Conservation (phyloP, 2,113 vertebrate genomes). For the Corythoichthys haematopterus region DNA sequence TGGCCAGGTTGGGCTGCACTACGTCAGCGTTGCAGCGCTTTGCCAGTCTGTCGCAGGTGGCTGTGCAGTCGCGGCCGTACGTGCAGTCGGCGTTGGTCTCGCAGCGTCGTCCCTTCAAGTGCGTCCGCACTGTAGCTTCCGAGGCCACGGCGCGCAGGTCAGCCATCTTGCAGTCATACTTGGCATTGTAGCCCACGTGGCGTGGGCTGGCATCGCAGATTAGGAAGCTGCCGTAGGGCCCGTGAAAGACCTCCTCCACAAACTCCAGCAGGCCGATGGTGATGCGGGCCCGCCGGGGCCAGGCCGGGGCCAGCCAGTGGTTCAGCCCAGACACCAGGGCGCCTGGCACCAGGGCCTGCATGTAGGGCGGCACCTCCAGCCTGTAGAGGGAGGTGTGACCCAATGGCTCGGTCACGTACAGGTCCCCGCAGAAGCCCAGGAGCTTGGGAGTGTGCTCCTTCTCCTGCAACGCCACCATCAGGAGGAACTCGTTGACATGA, state of each 20-base stretch:
- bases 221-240: slow-evolving; percentile 87
- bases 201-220: slow-evolving; percentile 84
- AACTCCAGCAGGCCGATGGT: slow-evolving; percentile 93
- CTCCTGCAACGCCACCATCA: slow-evolving; percentile 85
- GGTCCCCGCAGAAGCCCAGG: slow-evolving; percentile 88
- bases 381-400: slow-evolving; percentile 79
- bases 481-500: slow-evolving; percentile 87
- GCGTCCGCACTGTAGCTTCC: slow-evolving; percentile 78
- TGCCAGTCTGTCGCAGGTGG: slow-evolving; percentile 85
- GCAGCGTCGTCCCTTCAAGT: slow-evolving; percentile 84
- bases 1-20: slow-evolving; percentile 92
- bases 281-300: slow-evolving; percentile 88
- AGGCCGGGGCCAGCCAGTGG: slow-evolving; percentile 88
- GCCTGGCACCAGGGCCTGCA: slow-evolving; percentile 78
- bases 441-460: slow-evolving; percentile 86
- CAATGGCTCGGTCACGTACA: slow-evolving; percentile 85
- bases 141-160: slow-evolving; percentile 85
- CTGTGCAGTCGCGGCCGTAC: slow-evolving; percentile 84
- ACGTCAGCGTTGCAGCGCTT: slow-evolving; percentile 89
- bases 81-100: slow-evolving; percentile 89
- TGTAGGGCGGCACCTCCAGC: slow-evolving; percentile 73
- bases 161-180: slow-evolving; percentile 90
- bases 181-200: slow-evolving; percentile 85
- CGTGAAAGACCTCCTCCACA: slow-evolving; percentile 94
- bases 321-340: slow-evolving; percentile 75